phyloP scores from a whole-genome alignment of 1,140 invertebrate species.

The Drosophila pseudoobscura region DNA sequence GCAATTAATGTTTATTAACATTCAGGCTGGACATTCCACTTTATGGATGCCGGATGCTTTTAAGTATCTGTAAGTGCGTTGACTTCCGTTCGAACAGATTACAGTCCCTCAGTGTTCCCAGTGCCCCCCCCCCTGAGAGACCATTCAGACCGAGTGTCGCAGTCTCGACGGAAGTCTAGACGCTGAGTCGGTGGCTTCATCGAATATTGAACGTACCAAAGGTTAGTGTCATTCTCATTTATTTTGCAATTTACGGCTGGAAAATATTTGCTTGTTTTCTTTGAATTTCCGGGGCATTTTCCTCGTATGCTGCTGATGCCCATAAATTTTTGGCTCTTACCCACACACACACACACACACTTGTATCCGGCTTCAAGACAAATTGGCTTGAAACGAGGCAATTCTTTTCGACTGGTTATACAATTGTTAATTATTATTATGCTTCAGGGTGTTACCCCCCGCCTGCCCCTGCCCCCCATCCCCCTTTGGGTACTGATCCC shows the following conservation, averaged over 20 bases:
- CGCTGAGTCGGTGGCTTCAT: conserved; percentile 37
- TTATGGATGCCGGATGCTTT: conserved; percentile 44
- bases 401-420: background rate
- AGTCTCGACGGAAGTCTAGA: conserved; percentile 79
- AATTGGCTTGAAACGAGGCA: conserved; percentile 32
- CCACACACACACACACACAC: background rate
- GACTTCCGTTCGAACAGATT: conserved; percentile 25
- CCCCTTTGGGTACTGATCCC: background rate
- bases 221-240: conserved; percentile 55
- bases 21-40: conserved; percentile 27
- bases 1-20: conserved; percentile 78
- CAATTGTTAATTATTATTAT: conserved; percentile 40
- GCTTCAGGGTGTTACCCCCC: conserved; percentile 1
- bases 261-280: conserved; percentile 70
- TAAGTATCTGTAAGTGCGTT: conserved; percentile 72
- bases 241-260: conserved; percentile 63
- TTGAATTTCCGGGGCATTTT: conserved; percentile 73
- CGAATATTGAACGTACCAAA: background rate
- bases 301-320: conserved; percentile 38
- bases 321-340: conserved; percentile 50
- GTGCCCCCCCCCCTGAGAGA: background rate
- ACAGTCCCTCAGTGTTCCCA: conserved; percentile 34
- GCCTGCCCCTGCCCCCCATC: background rate
- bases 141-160: background rate
- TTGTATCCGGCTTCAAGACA: conserved; percentile 44